Evolutionary conservation across 2,797 vertebrate species (phyloP).

Genomic region (Gila robusta): DNA sequence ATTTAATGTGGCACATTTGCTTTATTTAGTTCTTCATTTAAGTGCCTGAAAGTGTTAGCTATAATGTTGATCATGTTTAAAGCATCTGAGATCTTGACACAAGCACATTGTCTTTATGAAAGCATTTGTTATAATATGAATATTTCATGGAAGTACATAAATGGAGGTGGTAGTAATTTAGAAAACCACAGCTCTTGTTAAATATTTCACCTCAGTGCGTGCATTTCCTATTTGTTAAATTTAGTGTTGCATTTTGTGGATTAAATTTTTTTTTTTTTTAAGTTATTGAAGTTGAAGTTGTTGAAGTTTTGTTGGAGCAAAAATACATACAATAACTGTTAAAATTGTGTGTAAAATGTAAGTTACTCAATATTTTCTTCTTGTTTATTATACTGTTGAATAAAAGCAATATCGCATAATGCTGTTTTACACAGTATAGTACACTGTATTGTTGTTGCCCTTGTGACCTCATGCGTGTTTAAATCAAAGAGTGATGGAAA

Average conservation of each 20-base stretch:
- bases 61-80: constrained; percentile 29
- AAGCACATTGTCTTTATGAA: constrained; percentile 9
- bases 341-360: not conserved
- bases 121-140: constrained; percentile 47
- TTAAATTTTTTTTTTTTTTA: not conserved
- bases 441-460: not conserved
- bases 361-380: not conserved
- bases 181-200: constrained; percentile 22
- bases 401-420: not conserved
- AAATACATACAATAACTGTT: not conserved
- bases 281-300: too few relatives aligned
- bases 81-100: constrained; percentile 5
- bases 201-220: constrained; percentile 49
- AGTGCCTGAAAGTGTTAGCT: not conserved
- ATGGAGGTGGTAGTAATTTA: constrained; percentile 23
- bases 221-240: constrained; percentile 30
- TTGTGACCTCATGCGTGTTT: not conserved
- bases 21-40: constrained; percentile 22
- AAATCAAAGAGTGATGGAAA: too few relatives aligned
- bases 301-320: not conserved
- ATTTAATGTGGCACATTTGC: constrained; percentile 40
- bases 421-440: not conserved
- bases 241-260: not conserved
- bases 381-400: not conserved
- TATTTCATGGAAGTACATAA: constrained; percentile 46